These are phyloP conservation scores for Gambusia yucatana DNA, from an alignment of 2,797 vertebrate genomes.

Conservation along the genomic window DNA sequence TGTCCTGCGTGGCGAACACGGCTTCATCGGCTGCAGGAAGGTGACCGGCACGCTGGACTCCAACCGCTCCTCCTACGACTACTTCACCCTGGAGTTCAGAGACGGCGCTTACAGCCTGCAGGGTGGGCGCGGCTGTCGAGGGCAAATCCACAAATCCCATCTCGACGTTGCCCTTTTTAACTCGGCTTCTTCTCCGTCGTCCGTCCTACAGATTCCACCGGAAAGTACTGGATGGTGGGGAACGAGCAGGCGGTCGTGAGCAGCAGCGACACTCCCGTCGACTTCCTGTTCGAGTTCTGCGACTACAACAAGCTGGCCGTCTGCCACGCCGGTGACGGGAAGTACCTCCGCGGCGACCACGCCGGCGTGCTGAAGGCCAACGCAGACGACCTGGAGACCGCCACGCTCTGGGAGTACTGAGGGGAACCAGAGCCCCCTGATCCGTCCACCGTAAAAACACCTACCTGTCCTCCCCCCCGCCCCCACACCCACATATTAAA, in stretches of 20 bases:
- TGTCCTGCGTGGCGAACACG: slow-evolving; percentile 94
- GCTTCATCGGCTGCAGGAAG: slow-evolving; percentile 97
- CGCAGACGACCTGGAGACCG: slow-evolving; percentile 89
- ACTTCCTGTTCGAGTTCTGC: slow-evolving; percentile 98
- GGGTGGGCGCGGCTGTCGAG: slow-evolving; percentile 71
- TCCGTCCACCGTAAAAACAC: background rate
- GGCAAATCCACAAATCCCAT: too few relatives aligned
- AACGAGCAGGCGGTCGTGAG: slow-evolving; percentile 91
- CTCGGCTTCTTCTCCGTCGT: slow-evolving; percentile 60
- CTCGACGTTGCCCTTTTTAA: too few relatives aligned
- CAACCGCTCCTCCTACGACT: slow-evolving; percentile 95
- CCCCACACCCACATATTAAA: slow-evolving; percentile 14
- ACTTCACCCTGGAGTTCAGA: slow-evolving; percentile 93
- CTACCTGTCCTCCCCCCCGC: background rate
- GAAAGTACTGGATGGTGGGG: slow-evolving; percentile 97
- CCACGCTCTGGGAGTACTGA: slow-evolving; percentile 98
- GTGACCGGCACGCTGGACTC: slow-evolving; percentile 95
- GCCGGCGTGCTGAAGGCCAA: slow-evolving; percentile 97
- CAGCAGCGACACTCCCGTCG: slow-evolving; percentile 92
- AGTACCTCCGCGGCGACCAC: slow-evolving; percentile 96
- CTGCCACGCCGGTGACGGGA: slow-evolving; percentile 86
- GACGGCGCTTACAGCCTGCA: slow-evolving; percentile 95
- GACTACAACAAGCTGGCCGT: slow-evolving; percentile 98
- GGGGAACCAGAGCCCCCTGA: slow-evolving; percentile 19
- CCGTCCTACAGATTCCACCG: slow-evolving; percentile 88